These are phyloP conservation scores for Spheniscus mendiculus DNA, from an alignment of 2,113 vertebrate genomes.

Conservation along the genomic window DNA sequence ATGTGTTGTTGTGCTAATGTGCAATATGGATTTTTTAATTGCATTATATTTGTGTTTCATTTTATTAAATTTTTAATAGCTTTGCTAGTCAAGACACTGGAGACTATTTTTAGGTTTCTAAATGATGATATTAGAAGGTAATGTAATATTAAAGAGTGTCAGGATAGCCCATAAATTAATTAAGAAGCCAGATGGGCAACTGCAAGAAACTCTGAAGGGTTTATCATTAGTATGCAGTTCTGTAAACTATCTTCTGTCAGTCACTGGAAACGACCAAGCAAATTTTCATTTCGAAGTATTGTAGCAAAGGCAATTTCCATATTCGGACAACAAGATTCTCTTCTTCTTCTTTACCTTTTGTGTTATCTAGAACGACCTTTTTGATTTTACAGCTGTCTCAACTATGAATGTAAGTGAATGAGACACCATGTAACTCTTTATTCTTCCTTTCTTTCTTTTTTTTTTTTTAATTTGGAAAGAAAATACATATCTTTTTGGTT, in stretches of 20 bases:
- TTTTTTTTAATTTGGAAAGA: neutral
- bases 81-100: neutral
- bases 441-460: no score
- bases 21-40: neutral
- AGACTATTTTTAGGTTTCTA: constrained; percentile 23
- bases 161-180: constrained; percentile 27
- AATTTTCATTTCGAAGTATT: neutral
- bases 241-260: neutral
- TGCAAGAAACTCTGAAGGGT: neutral
- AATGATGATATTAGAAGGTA: constrained; percentile 12
- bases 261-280: neutral
- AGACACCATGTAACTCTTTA: neutral
- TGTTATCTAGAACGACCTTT: neutral
- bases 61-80: constrained; percentile 17
- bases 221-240: neutral
- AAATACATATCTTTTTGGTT: neutral
- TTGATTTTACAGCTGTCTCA: neutral
- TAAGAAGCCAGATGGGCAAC: constrained; percentile 20
- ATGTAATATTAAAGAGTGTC: constrained; percentile 39
- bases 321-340: neutral
- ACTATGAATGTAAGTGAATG: neutral
- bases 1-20: neutral
- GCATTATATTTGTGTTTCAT: neutral
- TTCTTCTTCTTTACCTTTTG: neutral
- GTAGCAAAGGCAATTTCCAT: neutral